Evolutionary conservation across 2,888 invertebrate genomes (phyloP).

Genomic region (Polydrusus pterygomalis): DNA sequence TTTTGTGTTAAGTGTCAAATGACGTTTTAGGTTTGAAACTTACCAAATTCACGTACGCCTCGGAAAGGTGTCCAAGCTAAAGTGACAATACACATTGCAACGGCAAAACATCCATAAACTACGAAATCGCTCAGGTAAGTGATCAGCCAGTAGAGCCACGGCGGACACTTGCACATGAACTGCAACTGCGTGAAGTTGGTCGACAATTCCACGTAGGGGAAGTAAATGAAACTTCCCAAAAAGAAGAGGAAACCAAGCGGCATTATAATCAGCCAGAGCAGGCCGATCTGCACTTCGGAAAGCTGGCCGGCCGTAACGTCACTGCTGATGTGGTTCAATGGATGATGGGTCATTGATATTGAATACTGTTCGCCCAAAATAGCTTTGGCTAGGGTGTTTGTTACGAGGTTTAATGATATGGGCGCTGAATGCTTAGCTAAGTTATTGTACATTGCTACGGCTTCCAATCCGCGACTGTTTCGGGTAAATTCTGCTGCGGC

Average conservation of each 20-base stretch:
- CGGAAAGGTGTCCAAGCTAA: conserved; percentile 52
- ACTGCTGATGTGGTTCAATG: conserved; percentile 62
- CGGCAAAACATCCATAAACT: conserved; percentile 59
- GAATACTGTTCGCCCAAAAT: conserved; percentile 64
- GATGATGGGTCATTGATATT: conserved; percentile 67
- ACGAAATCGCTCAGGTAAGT: conserved; percentile 76
- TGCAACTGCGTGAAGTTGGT: conserved; percentile 81
- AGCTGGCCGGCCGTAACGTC: conserved; percentile 56
- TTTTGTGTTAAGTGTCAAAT: too few species aligned
- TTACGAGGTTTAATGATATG: conserved; percentile 73
- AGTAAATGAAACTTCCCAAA: conserved; percentile 74
- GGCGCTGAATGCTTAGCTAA: conserved; percentile 74
- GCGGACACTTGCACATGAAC: conserved; percentile 79
- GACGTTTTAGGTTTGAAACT: too few species aligned
- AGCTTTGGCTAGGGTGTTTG: conserved; percentile 71
- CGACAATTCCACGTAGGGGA: conserved; percentile 78
- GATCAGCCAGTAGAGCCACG: conserved; percentile 78
- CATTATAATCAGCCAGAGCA: conserved; percentile 68
- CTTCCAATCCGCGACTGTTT: conserved; percentile 53
- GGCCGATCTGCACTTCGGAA: conserved; percentile 62
- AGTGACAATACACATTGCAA: conserved; percentile 52
- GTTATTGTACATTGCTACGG: conserved; percentile 71
- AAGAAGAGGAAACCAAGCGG: conserved; percentile 71
- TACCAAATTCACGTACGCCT: conserved; percentile 64
- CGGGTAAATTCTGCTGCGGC: conserved; percentile 72